These are phyloP conservation scores for Plusia festucae DNA, from an alignment of 2,888 invertebrate genomes.

Conservation along the genomic window DNA sequence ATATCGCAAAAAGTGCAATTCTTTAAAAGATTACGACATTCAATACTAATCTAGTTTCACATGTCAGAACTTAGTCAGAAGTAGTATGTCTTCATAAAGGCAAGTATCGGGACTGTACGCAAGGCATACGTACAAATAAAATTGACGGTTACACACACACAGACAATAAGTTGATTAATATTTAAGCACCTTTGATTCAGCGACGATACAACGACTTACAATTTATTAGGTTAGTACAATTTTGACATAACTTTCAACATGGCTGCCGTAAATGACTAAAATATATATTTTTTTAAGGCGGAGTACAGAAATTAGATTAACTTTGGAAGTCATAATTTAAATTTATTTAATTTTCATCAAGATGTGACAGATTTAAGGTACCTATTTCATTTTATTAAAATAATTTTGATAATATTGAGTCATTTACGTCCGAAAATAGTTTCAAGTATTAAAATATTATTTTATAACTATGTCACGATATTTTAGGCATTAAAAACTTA, in stretches of 20 bases:
- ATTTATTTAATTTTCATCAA: no score
- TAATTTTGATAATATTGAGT: neutral
- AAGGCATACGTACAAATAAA: neutral
- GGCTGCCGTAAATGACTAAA: slow-evolving; percentile 23
- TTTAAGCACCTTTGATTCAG: slow-evolving; percentile 85
- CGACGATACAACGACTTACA: slow-evolving; percentile 62
- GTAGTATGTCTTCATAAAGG: no score
- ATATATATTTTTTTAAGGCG: no score
- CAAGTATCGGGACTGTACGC: no score
- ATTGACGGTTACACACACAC: slow-evolving; percentile 36
- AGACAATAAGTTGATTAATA: slow-evolving; percentile 58
- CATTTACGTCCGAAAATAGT: neutral
- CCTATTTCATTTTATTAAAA: neutral
- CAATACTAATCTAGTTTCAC: no score
- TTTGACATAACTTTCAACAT: slow-evolving; percentile 10
- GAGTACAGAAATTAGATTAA: no score
- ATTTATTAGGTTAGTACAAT: slow-evolving; percentile 55
- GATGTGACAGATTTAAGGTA: no score
- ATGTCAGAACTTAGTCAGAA: no score
- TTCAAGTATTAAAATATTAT: slow-evolving; percentile 5
- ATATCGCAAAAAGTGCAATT: no score
- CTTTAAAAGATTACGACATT: no score
- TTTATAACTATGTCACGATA: slow-evolving; percentile 45
- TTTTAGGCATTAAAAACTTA: slow-evolving; percentile 52
- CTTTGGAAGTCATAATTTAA: no score